A percentile compares a stretch with the other conserved stretches of the same genome.
Evolutionary conservation across 2,888 invertebrate genomes (phyloP).

Genomic region (Hypercompe scribonia): DNA sequence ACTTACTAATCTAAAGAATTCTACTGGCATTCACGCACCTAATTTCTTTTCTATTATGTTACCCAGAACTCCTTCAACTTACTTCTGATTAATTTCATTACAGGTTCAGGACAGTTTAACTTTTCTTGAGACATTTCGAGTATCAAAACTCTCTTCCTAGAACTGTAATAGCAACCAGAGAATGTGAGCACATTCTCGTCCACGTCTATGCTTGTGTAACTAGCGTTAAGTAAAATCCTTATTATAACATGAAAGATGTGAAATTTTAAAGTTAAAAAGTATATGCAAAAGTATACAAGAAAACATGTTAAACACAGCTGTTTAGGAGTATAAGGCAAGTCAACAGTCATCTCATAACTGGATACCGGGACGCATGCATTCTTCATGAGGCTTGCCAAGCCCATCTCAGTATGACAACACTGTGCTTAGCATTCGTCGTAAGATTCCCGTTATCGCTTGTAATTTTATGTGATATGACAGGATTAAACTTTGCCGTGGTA

Average conservation of each 20-base stretch:
- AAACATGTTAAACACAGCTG: slow-evolving; percentile 47
- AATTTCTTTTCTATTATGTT: too few relatives aligned
- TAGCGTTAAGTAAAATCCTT: too few relatives aligned
- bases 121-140: too few relatives aligned
- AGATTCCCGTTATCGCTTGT: slow-evolving; percentile 29
- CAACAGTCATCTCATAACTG: slow-evolving; percentile 79
- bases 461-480: slow-evolving; percentile 31
- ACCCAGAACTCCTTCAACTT: too few relatives aligned
- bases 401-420: slow-evolving; percentile 43
- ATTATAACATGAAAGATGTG: too few relatives aligned
- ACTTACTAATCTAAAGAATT: not conserved
- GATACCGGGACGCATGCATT: slow-evolving; percentile 75
- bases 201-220: too few relatives aligned
- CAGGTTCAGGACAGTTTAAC: too few relatives aligned
- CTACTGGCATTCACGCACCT: too few relatives aligned
- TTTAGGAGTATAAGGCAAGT: slow-evolving; percentile 62
- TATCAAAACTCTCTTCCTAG: too few relatives aligned
- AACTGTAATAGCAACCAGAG: too few relatives aligned
- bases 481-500: slow-evolving; percentile 18
- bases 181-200: too few relatives aligned
- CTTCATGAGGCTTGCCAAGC: slow-evolving; percentile 69
- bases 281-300: slow-evolving; percentile 15
- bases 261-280: slow-evolving; percentile 1
- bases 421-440: slow-evolving; percentile 46
- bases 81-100: too few relatives aligned